Conservation (phyloP, 2,113 vertebrate genomes). For the Pangasianodon gigas region DNA sequence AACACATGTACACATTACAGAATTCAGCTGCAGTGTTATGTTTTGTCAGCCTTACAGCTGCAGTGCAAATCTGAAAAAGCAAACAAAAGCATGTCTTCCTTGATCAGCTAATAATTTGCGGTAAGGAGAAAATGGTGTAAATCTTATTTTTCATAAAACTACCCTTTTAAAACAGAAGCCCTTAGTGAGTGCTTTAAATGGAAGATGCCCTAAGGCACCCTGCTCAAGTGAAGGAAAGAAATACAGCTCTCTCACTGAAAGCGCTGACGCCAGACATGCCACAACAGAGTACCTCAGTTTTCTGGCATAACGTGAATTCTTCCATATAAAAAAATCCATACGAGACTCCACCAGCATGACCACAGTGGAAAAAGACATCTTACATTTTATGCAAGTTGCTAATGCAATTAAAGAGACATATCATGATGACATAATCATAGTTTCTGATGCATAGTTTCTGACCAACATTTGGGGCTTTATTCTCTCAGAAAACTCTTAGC, state of each 20-base stretch:
- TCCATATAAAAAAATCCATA: constrained; percentile 54
- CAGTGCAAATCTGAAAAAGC: background rate
- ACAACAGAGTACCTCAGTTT: constrained; percentile 30
- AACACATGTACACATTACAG: background rate
- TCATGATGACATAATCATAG: constrained; percentile 2
- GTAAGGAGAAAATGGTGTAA: background rate
- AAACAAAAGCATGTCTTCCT: background rate
- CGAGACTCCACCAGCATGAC: constrained; percentile 34
- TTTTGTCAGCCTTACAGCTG: background rate
- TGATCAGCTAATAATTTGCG: background rate
- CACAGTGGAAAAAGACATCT: constrained; percentile 54
- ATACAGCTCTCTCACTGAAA: constrained; percentile 14
- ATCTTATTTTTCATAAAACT: background rate
- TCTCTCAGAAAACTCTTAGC: constrained; percentile 7
- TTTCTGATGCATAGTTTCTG: constrained; percentile 1
- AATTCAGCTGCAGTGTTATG: background rate
- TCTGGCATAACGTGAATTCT: constrained; percentile 42
- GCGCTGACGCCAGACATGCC: constrained; percentile 50
- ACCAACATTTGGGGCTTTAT: background rate
- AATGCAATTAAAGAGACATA: background rate
- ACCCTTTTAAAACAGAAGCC: background rate
- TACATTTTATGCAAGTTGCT: background rate
- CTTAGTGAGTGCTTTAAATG: constrained; percentile 1
- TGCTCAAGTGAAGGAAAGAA: constrained; percentile 37
- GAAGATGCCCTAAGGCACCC: constrained; percentile 34